Conservation (phyloP, 2,797 vertebrate species). For the Esox lucius region DNA sequence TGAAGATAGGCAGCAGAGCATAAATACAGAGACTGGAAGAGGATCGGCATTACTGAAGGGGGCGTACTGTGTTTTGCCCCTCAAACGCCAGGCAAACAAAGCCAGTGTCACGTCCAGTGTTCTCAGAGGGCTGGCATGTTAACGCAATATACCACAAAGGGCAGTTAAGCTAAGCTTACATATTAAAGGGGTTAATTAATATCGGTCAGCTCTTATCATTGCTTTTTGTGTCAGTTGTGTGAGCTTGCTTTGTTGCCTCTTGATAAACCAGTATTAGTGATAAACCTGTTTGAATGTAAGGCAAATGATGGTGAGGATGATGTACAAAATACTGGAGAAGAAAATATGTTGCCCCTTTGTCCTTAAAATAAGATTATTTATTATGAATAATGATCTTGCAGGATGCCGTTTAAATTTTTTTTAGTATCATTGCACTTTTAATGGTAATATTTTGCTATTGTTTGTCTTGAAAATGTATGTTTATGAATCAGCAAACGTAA, state of each 20-base stretch:
- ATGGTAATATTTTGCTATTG: conserved; percentile 74
- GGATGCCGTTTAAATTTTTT: conserved; percentile 70
- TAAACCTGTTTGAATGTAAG: conserved; percentile 36
- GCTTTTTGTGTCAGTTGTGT: conserved; percentile 31
- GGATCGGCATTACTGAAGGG: conserved; percentile 60
- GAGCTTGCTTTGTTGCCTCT: conserved; percentile 47
- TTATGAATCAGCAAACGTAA: conserved; percentile 38
- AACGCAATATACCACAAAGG: conserved; percentile 57
- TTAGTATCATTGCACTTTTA: conserved; percentile 71
- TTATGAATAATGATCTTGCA: conserved; percentile 54
- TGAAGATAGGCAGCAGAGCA: conserved; percentile 66
- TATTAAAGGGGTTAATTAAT: conserved; percentile 50
- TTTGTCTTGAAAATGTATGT: conserved; percentile 54
- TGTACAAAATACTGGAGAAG: conserved; percentile 19
- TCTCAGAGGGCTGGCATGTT: conserved; percentile 57
- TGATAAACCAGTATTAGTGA: conserved; percentile 34
- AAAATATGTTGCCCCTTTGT: conserved; percentile 29
- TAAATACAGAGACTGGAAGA: conserved; percentile 67
- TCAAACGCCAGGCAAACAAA: conserved; percentile 45
- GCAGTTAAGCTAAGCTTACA: conserved; percentile 64
- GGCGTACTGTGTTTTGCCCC: conserved; percentile 29
- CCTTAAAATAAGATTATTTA: conserved; percentile 58
- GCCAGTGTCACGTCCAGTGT: conserved; percentile 62
- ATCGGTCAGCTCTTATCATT: conserved; percentile 11
- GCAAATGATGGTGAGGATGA: conserved; percentile 5